Percentiles rank a stretch among this genome's conserved stretches.
Evolutionary conservation across 2,888 invertebrate species (phyloP).

Genomic region (Octodonta nipae): DNA sequence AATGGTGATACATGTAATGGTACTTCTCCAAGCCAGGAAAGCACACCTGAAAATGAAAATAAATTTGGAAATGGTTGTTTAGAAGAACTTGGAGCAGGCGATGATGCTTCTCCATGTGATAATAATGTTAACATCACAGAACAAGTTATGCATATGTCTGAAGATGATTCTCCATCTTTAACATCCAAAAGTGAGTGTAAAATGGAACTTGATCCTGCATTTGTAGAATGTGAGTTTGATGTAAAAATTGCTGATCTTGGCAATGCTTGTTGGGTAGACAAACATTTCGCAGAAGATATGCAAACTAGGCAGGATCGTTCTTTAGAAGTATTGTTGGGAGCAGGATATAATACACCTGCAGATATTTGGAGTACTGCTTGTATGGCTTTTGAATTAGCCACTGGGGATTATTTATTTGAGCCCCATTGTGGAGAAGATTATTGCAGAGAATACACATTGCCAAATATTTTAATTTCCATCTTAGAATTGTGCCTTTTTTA

Average conservation of each 20-base stretch:
- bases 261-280: slow-evolving; percentile 95
- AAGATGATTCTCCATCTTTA: slow-evolving; percentile 45
- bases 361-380: slow-evolving; percentile 99
- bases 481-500: too few relatives aligned
- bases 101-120: slow-evolving; percentile 19
- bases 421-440: slow-evolving; percentile 96
- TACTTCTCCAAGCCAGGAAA: too few relatives aligned
- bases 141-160: slow-evolving; percentile 49
- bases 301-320: slow-evolving; percentile 97
- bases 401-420: slow-evolving; percentile 97
- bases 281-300: slow-evolving; percentile 97
- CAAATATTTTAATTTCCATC: too few relatives aligned
- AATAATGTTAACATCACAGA: slow-evolving; percentile 25
- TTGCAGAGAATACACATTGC: too few relatives aligned
- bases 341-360: slow-evolving; percentile 91
- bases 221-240: slow-evolving; percentile 74
- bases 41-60: slow-evolving; percentile 25
- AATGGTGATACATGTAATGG: too few relatives aligned
- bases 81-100: slow-evolving; percentile 23
- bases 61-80: slow-evolving; percentile 30
- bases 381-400: slow-evolving; percentile 99
- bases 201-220: slow-evolving; percentile 58
- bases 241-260: slow-evolving; percentile 93
- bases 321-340: slow-evolving; percentile 89
- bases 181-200: slow-evolving; percentile 30